Evolutionary conservation across 2,113 vertebrate species (phyloP).

Genomic region (Brachyhypopomus gauderio): DNA sequence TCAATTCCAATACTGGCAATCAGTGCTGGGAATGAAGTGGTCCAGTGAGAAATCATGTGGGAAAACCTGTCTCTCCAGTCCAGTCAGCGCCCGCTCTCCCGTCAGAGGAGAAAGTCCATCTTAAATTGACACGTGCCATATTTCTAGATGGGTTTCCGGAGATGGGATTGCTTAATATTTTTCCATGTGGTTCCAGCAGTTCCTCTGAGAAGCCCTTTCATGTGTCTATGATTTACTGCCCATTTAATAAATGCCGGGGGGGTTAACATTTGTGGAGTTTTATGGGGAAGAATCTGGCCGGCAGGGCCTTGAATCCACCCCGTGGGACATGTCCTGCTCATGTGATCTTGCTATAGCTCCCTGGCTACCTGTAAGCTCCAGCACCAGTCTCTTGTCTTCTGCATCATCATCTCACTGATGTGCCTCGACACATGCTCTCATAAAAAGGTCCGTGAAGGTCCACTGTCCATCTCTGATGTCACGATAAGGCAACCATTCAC

Average conservation of each 20-base stretch:
- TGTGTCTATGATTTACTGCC: slow-evolving; percentile 41
- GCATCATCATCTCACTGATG: slow-evolving; percentile 26
- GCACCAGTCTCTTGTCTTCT: not conserved
- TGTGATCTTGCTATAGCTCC: slow-evolving; percentile 2
- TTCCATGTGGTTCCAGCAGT: slow-evolving; percentile 6
- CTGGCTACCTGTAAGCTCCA: not conserved
- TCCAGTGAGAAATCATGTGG: slow-evolving; percentile 49
- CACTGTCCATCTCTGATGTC: slow-evolving; percentile 63
- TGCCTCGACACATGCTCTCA: slow-evolving; percentile 64
- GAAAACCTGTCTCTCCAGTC: slow-evolving; percentile 41
- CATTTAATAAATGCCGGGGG: slow-evolving; percentile 33
- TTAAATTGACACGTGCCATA: slow-evolving; percentile 31
- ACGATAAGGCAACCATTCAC: slow-evolving; percentile 60
- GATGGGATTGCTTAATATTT: slow-evolving; percentile 43
- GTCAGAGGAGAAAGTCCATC: slow-evolving; percentile 8
- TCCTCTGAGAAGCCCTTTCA: slow-evolving; percentile 14
- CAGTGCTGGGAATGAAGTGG: slow-evolving; percentile 43
- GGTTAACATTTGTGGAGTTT: slow-evolving; percentile 41
- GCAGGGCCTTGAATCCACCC: slow-evolving; percentile 8
- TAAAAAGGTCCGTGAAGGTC: slow-evolving; percentile 43
- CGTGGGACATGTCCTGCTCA: not conserved
- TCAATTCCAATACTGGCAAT: slow-evolving; percentile 53
- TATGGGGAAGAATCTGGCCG: slow-evolving; percentile 18
- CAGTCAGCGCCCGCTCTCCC: slow-evolving; percentile 20
- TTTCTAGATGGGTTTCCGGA: slow-evolving; percentile 16